Base-by-base conservation (phyloP, 2,888 invertebrate species). In the Ctenicera cuprea region DNA sequence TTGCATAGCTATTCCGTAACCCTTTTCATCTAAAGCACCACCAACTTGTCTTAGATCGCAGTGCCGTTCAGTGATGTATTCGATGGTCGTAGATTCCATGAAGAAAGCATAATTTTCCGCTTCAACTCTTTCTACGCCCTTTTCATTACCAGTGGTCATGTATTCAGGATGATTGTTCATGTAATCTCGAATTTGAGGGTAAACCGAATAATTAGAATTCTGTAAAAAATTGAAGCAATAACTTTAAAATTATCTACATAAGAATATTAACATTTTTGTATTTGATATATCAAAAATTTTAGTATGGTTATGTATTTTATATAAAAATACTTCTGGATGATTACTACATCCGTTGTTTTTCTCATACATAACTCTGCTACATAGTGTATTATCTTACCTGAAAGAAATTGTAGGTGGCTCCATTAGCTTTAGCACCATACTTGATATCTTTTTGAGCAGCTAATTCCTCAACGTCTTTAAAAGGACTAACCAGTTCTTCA, bases 361-460 rank as follows among this genome's bases (percentile, higher is more conserved):
- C n/a, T n/a, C n/a, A n/a, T n/a, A n/a, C n/a, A n/a, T n/a, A n/a
- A n/a, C n/a, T n/a, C n/a, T n/a, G n/a, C n/a, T n/a, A n/a, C n/a
- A n/a, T n/a, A n/a, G n/a, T n/a, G n/a, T n/a, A n/a, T n/a, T n/a
- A n/a, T n/a, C n/a, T n/a, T 59, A 75, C 75, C 33, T 54, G 38
- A 16, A 99, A 98, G 85, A 98, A 99, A 57, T 91, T 91, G 68
- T 91, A 91, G 0, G 98, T 98, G 5, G 97, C 94, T 33, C 98
- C 98, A 45, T 91, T 92, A n/a, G 85, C 87, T 82, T 97, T 94
- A 0, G 95, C 94, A 0, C 98, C 98, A 85, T 97, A 98, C 79
- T 93, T 91, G 48, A 98, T 95, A 0, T 95, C 93, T 79, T 90
- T 91, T 14, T 72, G 75, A 80, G 90, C 91, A 0, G 95, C 93